These are phyloP conservation scores for Chelonia mydas DNA, from an alignment of 2,797 vertebrate species.

Conservation along the genomic window DNA sequence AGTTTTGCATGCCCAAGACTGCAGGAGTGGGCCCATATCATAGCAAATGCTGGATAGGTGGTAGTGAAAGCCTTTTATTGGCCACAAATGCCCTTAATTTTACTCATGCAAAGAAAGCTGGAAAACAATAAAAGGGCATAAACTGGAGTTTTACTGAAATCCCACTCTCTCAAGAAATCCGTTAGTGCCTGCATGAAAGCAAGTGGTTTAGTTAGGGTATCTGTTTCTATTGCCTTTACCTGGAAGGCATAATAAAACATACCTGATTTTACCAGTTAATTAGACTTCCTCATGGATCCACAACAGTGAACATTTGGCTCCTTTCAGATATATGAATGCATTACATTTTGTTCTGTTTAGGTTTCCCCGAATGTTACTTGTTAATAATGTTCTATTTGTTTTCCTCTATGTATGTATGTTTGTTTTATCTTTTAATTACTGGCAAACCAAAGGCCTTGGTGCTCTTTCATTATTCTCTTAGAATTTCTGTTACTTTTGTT, in stretches of 20 bases:
- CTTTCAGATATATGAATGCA: neutral
- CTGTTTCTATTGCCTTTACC: neutral
- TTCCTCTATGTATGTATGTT: neutral
- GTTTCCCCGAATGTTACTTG: neutral
- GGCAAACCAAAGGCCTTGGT: neutral
- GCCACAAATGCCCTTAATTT: neutral
- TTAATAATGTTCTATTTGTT: neutral
- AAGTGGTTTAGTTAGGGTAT: neutral
- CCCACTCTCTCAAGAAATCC: neutral
- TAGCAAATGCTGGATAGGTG: neutral
- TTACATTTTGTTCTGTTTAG: neutral
- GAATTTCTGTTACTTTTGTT: neutral
- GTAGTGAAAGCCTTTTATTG: neutral
- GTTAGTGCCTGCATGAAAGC: fast-evolving
- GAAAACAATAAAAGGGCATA: neutral
- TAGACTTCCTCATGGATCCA: neutral
- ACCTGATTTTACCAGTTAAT: fast-evolving
- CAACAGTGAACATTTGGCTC: neutral
- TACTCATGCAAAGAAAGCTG: neutral
- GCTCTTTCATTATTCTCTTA: neutral
- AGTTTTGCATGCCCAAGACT: neutral
- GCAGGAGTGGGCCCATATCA: neutral
- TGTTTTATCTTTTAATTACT: neutral
- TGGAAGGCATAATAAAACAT: neutral
- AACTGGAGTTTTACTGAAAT: neutral